These are phyloP conservation scores for Eristalinus aeneus DNA, from an alignment of 2,888 invertebrate genomes.

Conservation along the genomic window DNA sequence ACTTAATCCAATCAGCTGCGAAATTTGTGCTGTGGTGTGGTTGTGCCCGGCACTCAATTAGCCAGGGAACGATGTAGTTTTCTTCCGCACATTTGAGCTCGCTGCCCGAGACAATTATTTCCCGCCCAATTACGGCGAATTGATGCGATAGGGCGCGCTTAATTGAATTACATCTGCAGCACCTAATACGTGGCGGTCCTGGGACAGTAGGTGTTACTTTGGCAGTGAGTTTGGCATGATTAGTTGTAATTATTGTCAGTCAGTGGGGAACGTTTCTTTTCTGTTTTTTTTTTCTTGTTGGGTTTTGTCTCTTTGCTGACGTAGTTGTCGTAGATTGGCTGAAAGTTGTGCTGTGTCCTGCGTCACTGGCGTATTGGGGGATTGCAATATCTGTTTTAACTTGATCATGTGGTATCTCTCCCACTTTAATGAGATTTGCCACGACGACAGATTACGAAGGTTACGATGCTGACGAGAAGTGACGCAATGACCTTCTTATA, in stretches of 20 bases:
- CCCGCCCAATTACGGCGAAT: slow-evolving; percentile 44
- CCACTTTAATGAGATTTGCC: too few relatives aligned
- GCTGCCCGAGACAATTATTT: slow-evolving; percentile 40
- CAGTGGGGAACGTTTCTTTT: neutral
- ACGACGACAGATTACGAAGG: neutral
- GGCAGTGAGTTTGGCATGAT: neutral
- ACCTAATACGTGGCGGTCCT: slow-evolving; percentile 21
- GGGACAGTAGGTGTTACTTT: neutral
- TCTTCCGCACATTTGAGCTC: slow-evolving; percentile 25
- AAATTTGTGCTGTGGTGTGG: slow-evolving; percentile 4
- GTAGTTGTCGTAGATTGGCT: neutral
- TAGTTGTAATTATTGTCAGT: slow-evolving; percentile 23
- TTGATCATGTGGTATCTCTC: too few relatives aligned
- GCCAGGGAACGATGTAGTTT: slow-evolving; percentile 14
- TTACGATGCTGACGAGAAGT: neutral
- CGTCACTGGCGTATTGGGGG: too few relatives aligned
- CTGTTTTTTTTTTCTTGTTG: neutral
- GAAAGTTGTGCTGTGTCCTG: neutral
- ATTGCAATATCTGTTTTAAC: too few relatives aligned
- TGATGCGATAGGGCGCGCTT: slow-evolving; percentile 30
- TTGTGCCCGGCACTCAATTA: slow-evolving; percentile 23
- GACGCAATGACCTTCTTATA: neutral
- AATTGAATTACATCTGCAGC: slow-evolving; percentile 41
- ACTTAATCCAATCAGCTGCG: slow-evolving; percentile 46
- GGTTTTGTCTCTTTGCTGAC: neutral